Evolutionary conservation across 2,797 vertebrate genomes (phyloP), one percentile per base, ranked within the genome.

Genomic region (Apogon talboti): DNA sequence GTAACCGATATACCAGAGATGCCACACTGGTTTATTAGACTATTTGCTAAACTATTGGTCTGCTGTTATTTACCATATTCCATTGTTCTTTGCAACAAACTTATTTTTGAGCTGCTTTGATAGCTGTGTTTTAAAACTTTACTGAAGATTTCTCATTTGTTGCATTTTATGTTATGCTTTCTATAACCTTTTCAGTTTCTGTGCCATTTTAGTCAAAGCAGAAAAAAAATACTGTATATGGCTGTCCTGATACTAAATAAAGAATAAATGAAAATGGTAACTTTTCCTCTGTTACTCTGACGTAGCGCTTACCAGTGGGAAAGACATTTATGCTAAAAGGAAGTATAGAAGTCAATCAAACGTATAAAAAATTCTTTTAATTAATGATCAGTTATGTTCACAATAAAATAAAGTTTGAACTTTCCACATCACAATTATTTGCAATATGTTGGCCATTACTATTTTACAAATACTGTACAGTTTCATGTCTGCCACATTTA

Each of bases 201-300:
- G 40, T 70, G 35, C 60, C 33, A 4, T 19, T 45, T 43, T 28
- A 43, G 6, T 41, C 55, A 7, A 46, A 58, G 3, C 55, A 30
- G 37, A 13, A 59, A 68, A 62, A 24, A 44, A 47, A 45, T 3
- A 12, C 28, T 71, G 53, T 75, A 59, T 74, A 35, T 3, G 59
- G 21, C 14, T 77, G 64, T 75, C 47, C 19, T 73, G 46, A 75
- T 68, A 52, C 6, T 43, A 51, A 86, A 81, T 81, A 83, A 84
- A 82, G 13, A 35, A 48, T 10, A 28, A 16, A 7, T 37, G 40
- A 6, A 28, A 11, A 10, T 2, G 18, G 11, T 12, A 1, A 0
- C 15, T 40, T 55, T 12, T 35, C 3, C 45, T 24, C 30, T 37
- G 4, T 13, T 61, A 38, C 14, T 43, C 19, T 40, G 18, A 14